Percentiles rank a stretch among this genome's conserved stretches.
Conservation (phyloP, 2,888 invertebrate genomes). For the Amitus sp. region DNA sequence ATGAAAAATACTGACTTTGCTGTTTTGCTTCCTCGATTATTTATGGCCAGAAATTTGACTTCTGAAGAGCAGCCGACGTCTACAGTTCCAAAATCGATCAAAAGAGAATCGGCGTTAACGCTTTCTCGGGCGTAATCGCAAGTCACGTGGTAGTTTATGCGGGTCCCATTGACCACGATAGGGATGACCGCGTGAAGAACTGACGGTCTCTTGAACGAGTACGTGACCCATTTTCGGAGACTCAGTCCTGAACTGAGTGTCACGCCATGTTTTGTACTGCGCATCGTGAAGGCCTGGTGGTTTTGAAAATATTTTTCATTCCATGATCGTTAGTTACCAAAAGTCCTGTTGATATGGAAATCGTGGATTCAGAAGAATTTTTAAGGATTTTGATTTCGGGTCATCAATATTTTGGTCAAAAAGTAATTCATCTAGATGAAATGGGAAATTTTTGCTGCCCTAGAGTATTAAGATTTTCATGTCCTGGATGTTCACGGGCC, state of each 20-base stretch:
- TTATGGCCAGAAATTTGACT: conserved; percentile 56
- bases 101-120: conserved; percentile 53
- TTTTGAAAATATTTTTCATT: conserved; percentile 2
- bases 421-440: too few species aligned
- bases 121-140: conserved; percentile 49
- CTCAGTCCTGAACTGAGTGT: conserved; percentile 62
- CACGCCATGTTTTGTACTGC: conserved; percentile 41
- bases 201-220: conserved; percentile 54
- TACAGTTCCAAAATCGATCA: conserved; percentile 64
- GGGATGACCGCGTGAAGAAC: conserved; percentile 52
- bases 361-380: too few species aligned
- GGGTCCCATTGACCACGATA: conserved; percentile 59
- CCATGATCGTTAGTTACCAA: too few species aligned
- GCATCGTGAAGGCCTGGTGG: conserved; percentile 60
- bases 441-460: too few species aligned
- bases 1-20: conserved; percentile 44
- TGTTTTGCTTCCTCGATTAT: conserved; percentile 62
- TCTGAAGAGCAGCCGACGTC: conserved; percentile 63
- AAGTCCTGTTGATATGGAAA: too few species aligned
- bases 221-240: conserved; percentile 55
- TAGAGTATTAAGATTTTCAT: too few species aligned
- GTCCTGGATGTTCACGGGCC: too few species aligned
- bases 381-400: too few species aligned
- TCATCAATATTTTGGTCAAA: too few species aligned
- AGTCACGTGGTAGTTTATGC: conserved; percentile 53